Base-by-base conservation (phyloP, 2,888 invertebrate species). In the Acronicta alni region DNA sequence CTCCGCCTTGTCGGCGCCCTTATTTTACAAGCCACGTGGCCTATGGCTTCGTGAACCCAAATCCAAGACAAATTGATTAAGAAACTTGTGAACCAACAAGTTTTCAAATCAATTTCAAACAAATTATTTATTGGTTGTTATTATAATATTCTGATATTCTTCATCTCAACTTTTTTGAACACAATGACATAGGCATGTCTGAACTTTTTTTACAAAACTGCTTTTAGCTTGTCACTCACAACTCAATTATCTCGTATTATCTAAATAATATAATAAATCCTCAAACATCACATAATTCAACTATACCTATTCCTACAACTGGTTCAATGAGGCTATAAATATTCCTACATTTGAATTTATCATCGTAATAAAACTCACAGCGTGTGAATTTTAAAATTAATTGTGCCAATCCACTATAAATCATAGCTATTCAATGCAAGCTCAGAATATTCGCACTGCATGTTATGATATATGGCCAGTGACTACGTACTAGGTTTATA, bases 401-500 rank as follows among this genome's bases (percentile, higher is more conserved):
- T 68, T 68, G 51, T 59, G 41, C 49, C 64, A 51, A 49, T 53
- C 42, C 45, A 52, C 55, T 10, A 65, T 68, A 68, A 70, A 65
- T 65, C 70, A 68, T 49, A 42, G 59, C 18, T 65, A 65, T 70
- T 68, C 68, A 70, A 68, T 70, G 68, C 68, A 65, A 70, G 55
- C 66, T 65, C 70, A 59, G 67, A 55, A 65, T 65, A 48, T 59
- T 55, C 38, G 55, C 59, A 45, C 51, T 70, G 68, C 70, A 70
- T 59, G 42, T 45, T 70, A 65, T 68, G 66, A 68, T 68, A 68
- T 65, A 68, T 52, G 60, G 43, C 37, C 55, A 30, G 38, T 18
- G 60, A 55, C 35, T 52, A 65, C 39, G 60, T 65, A 65, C 48
- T 37, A 55, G 54, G 65, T 69, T 70, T 65, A 68, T 70, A 68